Conservation (phyloP, 53 echinoderm and acorn worm species). For the Echinometra lucunter region DNA sequence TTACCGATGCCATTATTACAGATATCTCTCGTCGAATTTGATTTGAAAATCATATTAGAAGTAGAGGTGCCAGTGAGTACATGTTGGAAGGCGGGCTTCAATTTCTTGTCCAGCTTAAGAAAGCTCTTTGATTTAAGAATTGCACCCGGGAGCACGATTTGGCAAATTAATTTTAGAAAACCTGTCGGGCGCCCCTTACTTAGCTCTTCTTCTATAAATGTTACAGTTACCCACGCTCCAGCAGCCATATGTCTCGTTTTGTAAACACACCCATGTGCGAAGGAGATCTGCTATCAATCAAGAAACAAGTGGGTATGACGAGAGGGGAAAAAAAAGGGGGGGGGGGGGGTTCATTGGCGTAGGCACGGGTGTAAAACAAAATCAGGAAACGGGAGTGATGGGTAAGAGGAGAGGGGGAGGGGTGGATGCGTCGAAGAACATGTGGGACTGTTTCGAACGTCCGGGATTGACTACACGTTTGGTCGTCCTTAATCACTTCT, state of each 20-base stretch:
- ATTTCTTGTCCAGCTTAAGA: background rate
- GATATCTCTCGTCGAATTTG: constrained; percentile 3
- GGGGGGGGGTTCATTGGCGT: too few relatives aligned
- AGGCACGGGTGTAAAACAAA: too few relatives aligned
- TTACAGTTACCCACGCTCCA: constrained; percentile 19
- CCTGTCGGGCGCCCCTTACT: constrained; percentile 57
- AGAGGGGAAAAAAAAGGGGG: background rate
- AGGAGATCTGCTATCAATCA: constrained; percentile 38
- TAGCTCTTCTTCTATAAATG: background rate
- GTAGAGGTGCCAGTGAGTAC: constrained; percentile 20
- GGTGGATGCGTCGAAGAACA: background rate
- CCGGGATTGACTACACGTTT: background rate
- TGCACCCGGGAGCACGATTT: constrained; percentile 41
- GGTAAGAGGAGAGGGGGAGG: background rate
- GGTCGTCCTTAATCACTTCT: background rate
- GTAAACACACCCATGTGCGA: constrained; percentile 29
- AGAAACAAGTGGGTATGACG: background rate
- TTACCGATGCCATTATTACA: background rate
- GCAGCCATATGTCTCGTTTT: background rate
- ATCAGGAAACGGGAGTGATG: background rate
- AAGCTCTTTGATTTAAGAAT: constrained; percentile 56
- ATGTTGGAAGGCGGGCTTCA: background rate
- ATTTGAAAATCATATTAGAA: background rate
- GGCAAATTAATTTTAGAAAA: constrained; percentile 59
- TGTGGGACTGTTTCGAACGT: too few relatives aligned